phyloP scores from a whole-genome alignment of 2,113 vertebrate species.

The Leptocoma aspasia region DNA sequence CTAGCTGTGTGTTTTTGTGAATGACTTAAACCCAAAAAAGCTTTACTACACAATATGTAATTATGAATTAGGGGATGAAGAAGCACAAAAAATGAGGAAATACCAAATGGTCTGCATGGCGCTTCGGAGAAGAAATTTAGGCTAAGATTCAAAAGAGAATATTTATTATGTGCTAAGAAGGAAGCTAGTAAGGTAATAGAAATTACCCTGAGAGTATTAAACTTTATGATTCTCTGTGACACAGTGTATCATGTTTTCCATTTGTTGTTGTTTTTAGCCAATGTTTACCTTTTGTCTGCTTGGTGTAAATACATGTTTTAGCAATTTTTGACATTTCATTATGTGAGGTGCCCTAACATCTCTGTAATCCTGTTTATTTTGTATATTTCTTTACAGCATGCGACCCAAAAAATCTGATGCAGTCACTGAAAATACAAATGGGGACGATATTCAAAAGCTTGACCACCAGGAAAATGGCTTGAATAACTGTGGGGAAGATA shows the following conservation, averaged over 20 bases:
- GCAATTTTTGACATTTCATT: background rate
- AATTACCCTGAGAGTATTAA: background rate
- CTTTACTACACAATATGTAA: background rate
- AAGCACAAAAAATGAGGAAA: background rate
- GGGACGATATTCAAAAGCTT: constrained; percentile 27
- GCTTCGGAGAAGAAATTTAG: background rate
- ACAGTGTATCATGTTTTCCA: background rate
- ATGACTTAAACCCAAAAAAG: background rate
- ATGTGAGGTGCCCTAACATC: background rate
- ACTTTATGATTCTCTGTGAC: background rate
- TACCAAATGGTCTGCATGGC: background rate
- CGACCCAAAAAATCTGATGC: constrained; percentile 22
- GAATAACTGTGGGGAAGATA: background rate
- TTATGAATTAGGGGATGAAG: background rate
- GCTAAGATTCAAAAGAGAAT: background rate
- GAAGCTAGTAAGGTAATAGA: background rate
- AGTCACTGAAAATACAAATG: background rate
- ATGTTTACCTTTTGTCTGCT: background rate
- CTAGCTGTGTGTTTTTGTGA: background rate
- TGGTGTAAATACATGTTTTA: background rate
- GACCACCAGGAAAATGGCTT: constrained; percentile 72
- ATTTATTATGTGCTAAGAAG: background rate
- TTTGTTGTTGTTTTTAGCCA: background rate
- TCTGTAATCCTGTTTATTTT: background rate
- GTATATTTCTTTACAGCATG: constrained; percentile 41